These are phyloP conservation scores for Liparis tanakae DNA, from an alignment of 2,797 vertebrate species.

Conservation along the genomic window DNA sequence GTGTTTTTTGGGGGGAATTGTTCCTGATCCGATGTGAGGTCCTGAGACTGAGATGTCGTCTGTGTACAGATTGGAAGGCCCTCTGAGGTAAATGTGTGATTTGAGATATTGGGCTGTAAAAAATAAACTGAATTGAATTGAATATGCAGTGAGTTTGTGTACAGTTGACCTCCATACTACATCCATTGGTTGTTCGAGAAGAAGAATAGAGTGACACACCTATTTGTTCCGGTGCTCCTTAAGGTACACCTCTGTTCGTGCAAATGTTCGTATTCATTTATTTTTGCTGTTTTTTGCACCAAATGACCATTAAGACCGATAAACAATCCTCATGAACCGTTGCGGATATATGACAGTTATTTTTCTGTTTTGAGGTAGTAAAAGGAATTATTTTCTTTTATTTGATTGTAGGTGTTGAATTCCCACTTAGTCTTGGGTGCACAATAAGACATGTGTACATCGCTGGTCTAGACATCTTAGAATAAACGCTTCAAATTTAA, in stretches of 20 bases:
- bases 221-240: background rate
- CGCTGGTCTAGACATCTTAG: background rate
- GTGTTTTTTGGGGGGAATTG: no score
- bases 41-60: no score
- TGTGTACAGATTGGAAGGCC: no score
- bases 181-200: background rate
- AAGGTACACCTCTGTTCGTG: background rate
- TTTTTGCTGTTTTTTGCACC: background rate
- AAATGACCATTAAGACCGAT: background rate
- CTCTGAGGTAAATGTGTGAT: no score
- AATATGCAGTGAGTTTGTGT: background rate
- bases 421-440: conserved; percentile 8
- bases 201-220: background rate
- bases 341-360: conserved; percentile 9
- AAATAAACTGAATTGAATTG: no score
- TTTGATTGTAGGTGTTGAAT: conserved; percentile 19
- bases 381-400: conserved; percentile 10
- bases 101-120: no score
- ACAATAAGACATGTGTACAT: background rate
- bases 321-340: background rate
- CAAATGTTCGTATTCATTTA: background rate
- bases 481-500: background rate
- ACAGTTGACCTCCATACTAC: background rate
- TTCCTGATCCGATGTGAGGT: no score
- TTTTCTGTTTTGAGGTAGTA: conserved; percentile 4